A percentile compares a stretch with the other conserved stretches of the same genome.
phyloP scores from a whole-genome alignment of 2,113 vertebrate species.

The human region DNA sequence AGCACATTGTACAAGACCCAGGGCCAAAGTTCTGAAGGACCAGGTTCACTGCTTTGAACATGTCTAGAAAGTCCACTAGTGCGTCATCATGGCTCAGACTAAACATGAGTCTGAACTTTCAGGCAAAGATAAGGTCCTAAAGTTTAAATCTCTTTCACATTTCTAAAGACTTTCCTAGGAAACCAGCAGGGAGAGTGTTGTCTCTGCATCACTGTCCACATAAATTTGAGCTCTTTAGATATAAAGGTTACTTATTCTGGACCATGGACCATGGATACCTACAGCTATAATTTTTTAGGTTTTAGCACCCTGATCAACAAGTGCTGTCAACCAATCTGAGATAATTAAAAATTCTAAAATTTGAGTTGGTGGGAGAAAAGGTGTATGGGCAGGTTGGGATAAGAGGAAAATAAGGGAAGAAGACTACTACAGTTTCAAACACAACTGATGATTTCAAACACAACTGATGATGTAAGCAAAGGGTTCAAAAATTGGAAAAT shows the following conservation, averaged over 20 bases:
- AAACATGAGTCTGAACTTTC: not conserved
- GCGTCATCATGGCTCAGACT: not conserved
- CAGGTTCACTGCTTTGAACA: not conserved
- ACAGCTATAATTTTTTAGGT: not conserved
- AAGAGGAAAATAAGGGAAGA: not conserved
- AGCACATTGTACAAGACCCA: not conserved
- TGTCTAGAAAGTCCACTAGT: not conserved
- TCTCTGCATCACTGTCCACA: not conserved
- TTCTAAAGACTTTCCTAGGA: constrained; percentile 37
- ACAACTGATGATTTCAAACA: constrained; percentile 4
- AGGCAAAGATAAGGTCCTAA: not conserved
- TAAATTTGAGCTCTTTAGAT: not conserved
- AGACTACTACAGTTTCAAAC: constrained; percentile 6
- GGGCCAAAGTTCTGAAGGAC: not conserved
- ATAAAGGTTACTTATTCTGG: constrained; percentile 3
- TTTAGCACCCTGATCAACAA: constrained; percentile 16
- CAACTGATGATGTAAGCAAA: not conserved
- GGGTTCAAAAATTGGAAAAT: not conserved
- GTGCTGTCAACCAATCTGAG: not conserved
- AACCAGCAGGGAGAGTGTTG: not conserved
- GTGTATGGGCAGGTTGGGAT: not conserved
- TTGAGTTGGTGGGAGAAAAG: not conserved
- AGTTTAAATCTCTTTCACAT: not conserved
- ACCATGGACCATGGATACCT: not conserved
- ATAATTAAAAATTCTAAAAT: constrained; percentile 37